phyloP scores from a whole-genome alignment of 2,113 vertebrate species.

The Peromyscus maniculatus region DNA sequence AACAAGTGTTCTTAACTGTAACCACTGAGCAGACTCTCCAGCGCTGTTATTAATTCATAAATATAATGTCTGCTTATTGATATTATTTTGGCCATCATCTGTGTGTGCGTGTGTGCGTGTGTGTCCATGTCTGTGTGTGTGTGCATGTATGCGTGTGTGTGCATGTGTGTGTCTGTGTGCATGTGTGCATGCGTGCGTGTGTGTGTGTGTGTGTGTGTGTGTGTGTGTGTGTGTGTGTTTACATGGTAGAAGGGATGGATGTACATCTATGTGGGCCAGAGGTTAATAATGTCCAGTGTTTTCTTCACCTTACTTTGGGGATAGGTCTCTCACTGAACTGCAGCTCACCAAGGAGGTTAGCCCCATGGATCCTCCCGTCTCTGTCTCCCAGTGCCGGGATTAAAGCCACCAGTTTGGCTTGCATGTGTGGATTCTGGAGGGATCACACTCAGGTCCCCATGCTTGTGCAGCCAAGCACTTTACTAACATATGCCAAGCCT shows the following conservation, averaged over 20 bases:
- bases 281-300: background rate
- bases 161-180: too few relatives aligned
- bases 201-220: background rate
- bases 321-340: background rate
- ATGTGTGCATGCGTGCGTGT: too few relatives aligned
- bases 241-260: background rate
- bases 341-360: background rate
- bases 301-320: background rate
- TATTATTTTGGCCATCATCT: background rate
- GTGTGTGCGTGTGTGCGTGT: background rate
- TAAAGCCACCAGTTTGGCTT: background rate
- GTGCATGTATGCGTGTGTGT: background rate
- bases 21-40: background rate
- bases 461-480: background rate
- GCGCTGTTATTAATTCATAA: slow-evolving; percentile 21
- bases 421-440: background rate
- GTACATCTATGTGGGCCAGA: background rate
- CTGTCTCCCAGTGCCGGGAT: background rate
- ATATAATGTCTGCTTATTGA: slow-evolving; percentile 1
- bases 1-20: background rate
- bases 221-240: background rate
- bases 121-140: background rate
- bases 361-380: background rate
- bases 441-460: background rate
- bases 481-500: background rate